phyloP scores from a whole-genome alignment of 1,140 invertebrate species.

The Lepidurus packardi region DNA sequence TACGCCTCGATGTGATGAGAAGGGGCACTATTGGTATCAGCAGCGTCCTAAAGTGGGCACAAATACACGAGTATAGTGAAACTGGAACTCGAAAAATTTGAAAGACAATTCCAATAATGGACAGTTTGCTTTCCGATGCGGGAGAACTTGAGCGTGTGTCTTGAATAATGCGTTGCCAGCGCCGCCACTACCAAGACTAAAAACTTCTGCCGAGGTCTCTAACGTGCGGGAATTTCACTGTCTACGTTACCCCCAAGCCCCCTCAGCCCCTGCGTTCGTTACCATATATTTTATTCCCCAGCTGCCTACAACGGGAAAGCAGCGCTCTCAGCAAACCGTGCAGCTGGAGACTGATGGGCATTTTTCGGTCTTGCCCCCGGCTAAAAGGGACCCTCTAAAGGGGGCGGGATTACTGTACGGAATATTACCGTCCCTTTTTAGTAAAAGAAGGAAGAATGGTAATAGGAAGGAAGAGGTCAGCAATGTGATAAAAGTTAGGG shows the following conservation, averaged over 20 bases:
- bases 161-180: conserved; percentile 1
- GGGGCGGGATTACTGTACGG: too few relatives aligned
- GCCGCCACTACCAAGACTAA: neutral
- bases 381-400: neutral
- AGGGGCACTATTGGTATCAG: neutral
- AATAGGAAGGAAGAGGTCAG: too few relatives aligned
- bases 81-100: too few relatives aligned
- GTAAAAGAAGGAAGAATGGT: too few relatives aligned
- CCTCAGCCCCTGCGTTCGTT: neutral
- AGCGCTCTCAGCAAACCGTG: neutral
- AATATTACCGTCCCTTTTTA: too few relatives aligned
- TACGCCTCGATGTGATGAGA: neutral
- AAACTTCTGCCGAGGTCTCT: neutral
- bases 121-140: neutral
- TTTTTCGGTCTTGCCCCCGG: neutral
- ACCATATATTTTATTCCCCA: neutral
- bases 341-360: conserved; percentile 10
- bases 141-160: conserved; percentile 16
- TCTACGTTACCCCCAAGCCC: neutral
- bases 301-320: neutral
- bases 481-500: too few relatives aligned
- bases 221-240: neutral
- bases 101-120: too few relatives aligned
- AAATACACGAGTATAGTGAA: neutral
- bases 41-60: neutral